Percentiles rank a stretch among this genome's conserved stretches.
Conservation (phyloP, 2,888 invertebrate species). For the Serripes groenlandicus region DNA sequence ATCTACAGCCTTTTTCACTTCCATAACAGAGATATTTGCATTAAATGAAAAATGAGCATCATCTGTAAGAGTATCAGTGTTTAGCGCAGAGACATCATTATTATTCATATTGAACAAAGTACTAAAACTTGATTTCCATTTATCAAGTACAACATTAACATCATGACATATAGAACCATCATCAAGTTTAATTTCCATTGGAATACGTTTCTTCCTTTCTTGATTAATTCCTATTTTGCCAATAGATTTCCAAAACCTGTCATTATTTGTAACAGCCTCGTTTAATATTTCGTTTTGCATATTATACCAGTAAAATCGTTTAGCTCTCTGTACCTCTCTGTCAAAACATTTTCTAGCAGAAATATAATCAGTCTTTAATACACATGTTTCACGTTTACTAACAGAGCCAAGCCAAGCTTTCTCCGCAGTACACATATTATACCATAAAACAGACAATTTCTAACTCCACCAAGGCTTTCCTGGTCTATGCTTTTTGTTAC, state of each 20-base stretch:
- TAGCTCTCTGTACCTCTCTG: slow-evolving; percentile 24
- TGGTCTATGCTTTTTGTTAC: neutral
- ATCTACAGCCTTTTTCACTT: too few relatives aligned
- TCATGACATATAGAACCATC: slow-evolving; percentile 11
- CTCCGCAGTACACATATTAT: neutral
- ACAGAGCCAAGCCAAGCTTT: neutral
- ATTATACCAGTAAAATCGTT: slow-evolving; percentile 21
- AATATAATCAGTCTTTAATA: neutral
- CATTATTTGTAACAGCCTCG: slow-evolving; percentile 2
- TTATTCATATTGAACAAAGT: slow-evolving; percentile 20
- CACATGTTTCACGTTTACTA: neutral
- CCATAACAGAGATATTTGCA: too few relatives aligned
- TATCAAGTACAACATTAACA: slow-evolving; percentile 4
- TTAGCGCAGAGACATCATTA: too few relatives aligned
- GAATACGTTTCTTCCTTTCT: slow-evolving; percentile 16
- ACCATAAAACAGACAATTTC: neutral
- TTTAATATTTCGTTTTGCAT: slow-evolving; percentile 10
- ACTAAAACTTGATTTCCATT: slow-evolving; percentile 31
- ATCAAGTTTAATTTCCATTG: slow-evolving; percentile 6
- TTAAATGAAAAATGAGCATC: too few relatives aligned
- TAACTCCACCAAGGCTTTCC: slow-evolving; percentile 32
- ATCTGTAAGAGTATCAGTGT: too few relatives aligned
- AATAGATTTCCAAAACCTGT: slow-evolving; percentile 21
- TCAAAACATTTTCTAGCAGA: slow-evolving; percentile 13
- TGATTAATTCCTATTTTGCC: slow-evolving; percentile 20